These are phyloP conservation scores for Pandemis heparana DNA, from an alignment of 2,888 invertebrate genomes.

Conservation along the genomic window DNA sequence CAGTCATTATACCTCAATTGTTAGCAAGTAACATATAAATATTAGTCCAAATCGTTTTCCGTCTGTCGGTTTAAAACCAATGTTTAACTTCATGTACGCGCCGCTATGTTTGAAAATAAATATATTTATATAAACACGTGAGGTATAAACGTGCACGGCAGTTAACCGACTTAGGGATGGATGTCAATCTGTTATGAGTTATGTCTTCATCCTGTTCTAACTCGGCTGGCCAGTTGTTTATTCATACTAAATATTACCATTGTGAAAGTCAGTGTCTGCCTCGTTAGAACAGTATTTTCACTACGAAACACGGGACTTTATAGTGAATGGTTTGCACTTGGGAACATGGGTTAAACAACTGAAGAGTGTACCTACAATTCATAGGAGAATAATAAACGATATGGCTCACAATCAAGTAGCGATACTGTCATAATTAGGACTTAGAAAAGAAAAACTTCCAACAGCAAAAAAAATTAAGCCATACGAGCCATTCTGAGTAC, in stretches of 20 bases:
- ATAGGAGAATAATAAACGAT: too few relatives aligned
- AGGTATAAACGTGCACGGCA: background rate
- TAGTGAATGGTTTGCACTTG: too few relatives aligned
- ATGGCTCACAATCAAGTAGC: too few relatives aligned
- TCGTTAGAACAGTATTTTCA: background rate
- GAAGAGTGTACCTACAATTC: too few relatives aligned
- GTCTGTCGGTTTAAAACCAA: slow-evolving; percentile 1
- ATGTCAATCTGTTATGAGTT: slow-evolving; percentile 36
- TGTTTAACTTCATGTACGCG: slow-evolving; percentile 13
- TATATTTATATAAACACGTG: slow-evolving; percentile 17
- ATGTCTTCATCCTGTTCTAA: slow-evolving; percentile 33
- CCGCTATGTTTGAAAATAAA: slow-evolving; percentile 27
- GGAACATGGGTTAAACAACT: too few relatives aligned
- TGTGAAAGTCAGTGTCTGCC: slow-evolving; percentile 3
- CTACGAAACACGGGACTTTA: background rate
- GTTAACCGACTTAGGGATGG: slow-evolving; percentile 32
- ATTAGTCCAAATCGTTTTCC: slow-evolving; percentile 15
- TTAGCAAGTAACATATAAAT: slow-evolving; percentile 1
- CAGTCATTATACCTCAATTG: background rate
- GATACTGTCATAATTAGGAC: too few relatives aligned
- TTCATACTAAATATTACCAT: background rate
- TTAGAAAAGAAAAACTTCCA: too few relatives aligned
- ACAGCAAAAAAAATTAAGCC: too few relatives aligned
- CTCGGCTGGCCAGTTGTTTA: background rate
- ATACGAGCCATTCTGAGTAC: too few relatives aligned